Evolutionary conservation across 2,888 invertebrate species (phyloP).

Genomic region (Notocelia uddmanniana): DNA sequence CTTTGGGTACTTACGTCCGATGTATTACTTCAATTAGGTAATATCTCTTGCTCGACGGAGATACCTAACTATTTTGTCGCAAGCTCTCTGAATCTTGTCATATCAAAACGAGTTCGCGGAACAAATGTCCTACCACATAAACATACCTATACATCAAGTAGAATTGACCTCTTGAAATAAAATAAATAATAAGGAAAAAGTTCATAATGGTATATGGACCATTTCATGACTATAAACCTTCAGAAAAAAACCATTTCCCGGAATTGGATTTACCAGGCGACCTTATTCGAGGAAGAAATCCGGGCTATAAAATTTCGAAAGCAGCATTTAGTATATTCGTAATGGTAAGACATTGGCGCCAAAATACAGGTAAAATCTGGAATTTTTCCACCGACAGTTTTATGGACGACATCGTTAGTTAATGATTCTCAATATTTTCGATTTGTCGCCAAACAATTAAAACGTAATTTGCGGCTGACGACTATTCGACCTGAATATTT

Average conservation of each 20-base stretch:
- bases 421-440: constrained; percentile 39
- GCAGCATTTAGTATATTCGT: background rate
- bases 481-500: constrained; percentile 6
- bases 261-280: background rate
- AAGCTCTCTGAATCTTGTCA: too few species aligned
- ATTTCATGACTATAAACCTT: background rate
- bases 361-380: background rate
- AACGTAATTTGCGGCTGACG: constrained; percentile 16
- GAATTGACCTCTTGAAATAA: background rate
- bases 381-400: constrained; percentile 5
- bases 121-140: too few species aligned
- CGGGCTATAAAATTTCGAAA: background rate
- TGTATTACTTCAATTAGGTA: too few species aligned
- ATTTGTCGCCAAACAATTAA: constrained; percentile 40
- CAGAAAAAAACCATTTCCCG: background rate
- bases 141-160: background rate
- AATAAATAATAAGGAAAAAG: background rate
- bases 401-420: background rate
- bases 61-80: too few species aligned
- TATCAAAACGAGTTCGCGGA: background rate
- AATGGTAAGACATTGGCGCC: constrained; percentile 20
- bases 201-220: background rate
- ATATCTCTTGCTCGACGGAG: too few species aligned
- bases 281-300: background rate
- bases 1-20: too few species aligned